phyloP scores from a whole-genome alignment of 2,888 invertebrate genomes.

The Amorpha juglandis region DNA sequence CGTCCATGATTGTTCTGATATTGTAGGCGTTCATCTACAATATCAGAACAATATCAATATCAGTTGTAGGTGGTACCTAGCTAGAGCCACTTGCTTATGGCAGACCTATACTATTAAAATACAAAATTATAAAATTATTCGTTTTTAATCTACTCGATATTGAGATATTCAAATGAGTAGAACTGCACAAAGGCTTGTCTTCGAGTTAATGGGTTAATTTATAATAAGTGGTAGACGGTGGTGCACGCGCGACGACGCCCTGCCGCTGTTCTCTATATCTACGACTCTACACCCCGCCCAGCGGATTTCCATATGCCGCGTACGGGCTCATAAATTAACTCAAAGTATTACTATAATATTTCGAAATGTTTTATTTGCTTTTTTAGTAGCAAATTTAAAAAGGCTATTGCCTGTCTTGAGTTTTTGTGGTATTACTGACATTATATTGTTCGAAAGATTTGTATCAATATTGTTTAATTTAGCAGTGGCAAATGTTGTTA shows the following conservation, averaged over 20 bases:
- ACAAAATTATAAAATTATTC: not conserved
- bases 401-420: no score
- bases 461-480: not conserved
- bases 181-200: constrained; percentile 35
- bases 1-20: no score
- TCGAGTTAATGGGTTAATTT: constrained; percentile 37
- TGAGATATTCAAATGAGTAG: constrained; percentile 25
- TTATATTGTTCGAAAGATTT: no score
- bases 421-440: not conserved
- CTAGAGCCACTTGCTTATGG: no score
- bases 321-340: constrained; percentile 57
- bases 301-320: constrained; percentile 60
- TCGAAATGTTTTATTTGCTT: constrained; percentile 25
- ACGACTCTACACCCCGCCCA: constrained; percentile 57
- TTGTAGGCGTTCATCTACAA: no score
- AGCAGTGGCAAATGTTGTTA: not conserved
- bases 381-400: not conserved
- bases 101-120: not conserved
- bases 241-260: constrained; percentile 64
- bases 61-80: no score
- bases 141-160: constrained; percentile 4
- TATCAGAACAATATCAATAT: no score
- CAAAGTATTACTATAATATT: constrained; percentile 44
- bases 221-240: constrained; percentile 33
- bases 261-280: constrained; percentile 68